A percentile compares a stretch with the other conserved stretches of the same genome.
Conservation (phyloP, 2,888 invertebrate genomes). For the Eupithecia subumbrata region DNA sequence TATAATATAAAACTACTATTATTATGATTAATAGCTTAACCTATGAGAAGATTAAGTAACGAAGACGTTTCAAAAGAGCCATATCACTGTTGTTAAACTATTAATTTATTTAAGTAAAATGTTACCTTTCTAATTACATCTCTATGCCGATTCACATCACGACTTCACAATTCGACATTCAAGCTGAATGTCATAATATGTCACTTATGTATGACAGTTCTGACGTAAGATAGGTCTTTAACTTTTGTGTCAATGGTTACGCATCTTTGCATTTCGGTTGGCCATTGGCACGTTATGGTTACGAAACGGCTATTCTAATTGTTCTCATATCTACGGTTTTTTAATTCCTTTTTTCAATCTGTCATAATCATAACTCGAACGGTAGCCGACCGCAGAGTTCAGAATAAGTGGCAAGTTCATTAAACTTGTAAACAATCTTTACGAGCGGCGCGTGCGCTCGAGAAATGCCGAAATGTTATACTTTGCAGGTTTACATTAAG, state of each 20-base stretch:
- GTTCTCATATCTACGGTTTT: background rate
- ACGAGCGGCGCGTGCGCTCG: slow-evolving; percentile 40
- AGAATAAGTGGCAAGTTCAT: slow-evolving; percentile 31
- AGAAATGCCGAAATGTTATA: slow-evolving; percentile 23
- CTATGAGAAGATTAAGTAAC: background rate
- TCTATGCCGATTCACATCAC: slow-evolving; percentile 33
- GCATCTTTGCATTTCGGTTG: slow-evolving; percentile 5
- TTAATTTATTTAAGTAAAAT: slow-evolving; percentile 31
- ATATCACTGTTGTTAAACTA: slow-evolving; percentile 12
- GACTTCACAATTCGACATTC: slow-evolving; percentile 40
- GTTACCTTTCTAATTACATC: slow-evolving; percentile 46
- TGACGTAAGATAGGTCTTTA: slow-evolving; percentile 24
- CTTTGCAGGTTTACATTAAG: slow-evolving; percentile 15
- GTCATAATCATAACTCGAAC: slow-evolving; percentile 15
- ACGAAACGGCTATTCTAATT: slow-evolving; percentile 7
- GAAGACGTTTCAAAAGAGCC: background rate
- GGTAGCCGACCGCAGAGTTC: slow-evolving; percentile 9
- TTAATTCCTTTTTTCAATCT: slow-evolving; percentile 4
- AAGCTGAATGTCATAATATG: slow-evolving; percentile 41
- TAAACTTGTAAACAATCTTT: slow-evolving; percentile 42
- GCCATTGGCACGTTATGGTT: slow-evolving; percentile 2
- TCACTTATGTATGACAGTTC: slow-evolving; percentile 29
- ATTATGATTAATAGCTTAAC: background rate
- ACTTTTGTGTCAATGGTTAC: slow-evolving; percentile 8
- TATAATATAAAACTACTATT: background rate